Evolutionary conservation across 2,113 vertebrate genomes (phyloP), one percentile per base, ranked within the genome.

Genomic region (Bos indicus): DNA sequence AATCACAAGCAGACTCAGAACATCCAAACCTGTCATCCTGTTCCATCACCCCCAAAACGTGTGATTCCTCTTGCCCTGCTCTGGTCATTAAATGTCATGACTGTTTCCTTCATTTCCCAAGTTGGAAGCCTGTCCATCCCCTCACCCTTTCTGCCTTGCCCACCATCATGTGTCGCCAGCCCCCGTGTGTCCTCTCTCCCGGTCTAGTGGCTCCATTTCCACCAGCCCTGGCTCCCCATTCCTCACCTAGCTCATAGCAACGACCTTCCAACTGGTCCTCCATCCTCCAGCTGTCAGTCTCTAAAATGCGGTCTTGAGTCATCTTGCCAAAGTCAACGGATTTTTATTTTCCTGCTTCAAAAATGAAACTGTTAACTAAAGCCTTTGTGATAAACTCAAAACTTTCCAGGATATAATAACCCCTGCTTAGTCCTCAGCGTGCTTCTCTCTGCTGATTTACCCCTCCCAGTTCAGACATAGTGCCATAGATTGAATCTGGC

Each of bases 261-360:
- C 1, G 3, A 30, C 40, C 71, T 40, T 46, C 33, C 19, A 54
- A 48, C 23, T 1, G 5, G 36, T 25, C 54, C n/a, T 36, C 7
- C 25, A 7, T 14, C 15, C 11, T 78, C 36, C 13, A 36, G 33
- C 7, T 3, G 43, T 15, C 30, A 6, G 9, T 17, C 48, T 84
- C 17, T n/a, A 10, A 56, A 23, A 8, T 13, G 48, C 5, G 21
- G 30, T 36, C 67, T 26, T 7, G 26, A 51, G 40, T 19, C 67
- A 19, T 62, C 67, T 51, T 62, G 90, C 14, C 46, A 10, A 82
- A 52, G 28, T 77, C 54, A 77, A n/a, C 4, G 10, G 7, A 13
- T 48, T 84, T 86, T 77, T 10, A 43, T 84, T 78, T 26, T 56
- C 56, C n/a, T n/a, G 60, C 60, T 90, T 93, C 56, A 46, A 56